Percentiles rank a stretch among this genome's conserved stretches.
These are phyloP conservation scores for Florisuga fusca DNA, from an alignment of 2,797 vertebrate species.

Conservation along the genomic window DNA sequence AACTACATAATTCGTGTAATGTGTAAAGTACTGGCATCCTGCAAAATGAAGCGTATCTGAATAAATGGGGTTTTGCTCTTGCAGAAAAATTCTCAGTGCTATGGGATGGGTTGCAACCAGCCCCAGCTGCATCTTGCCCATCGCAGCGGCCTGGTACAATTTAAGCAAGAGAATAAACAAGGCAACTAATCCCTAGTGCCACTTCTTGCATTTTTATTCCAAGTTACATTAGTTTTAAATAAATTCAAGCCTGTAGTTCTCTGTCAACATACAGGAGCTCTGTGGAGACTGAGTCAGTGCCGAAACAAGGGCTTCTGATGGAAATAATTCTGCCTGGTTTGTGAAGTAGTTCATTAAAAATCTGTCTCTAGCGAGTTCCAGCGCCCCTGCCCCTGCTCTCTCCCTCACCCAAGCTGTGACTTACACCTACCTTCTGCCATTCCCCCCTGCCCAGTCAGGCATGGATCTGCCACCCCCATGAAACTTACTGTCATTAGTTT, in stretches of 20 bases:
- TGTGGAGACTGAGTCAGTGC: neutral
- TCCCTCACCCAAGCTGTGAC: neutral
- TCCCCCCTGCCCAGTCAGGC: neutral
- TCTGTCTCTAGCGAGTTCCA: neutral
- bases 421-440: neutral
- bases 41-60: neutral
- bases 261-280: neutral
- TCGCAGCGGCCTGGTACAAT: neutral
- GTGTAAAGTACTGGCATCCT: neutral
- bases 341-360: neutral
- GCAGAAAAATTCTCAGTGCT: neutral
- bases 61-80: neutral
- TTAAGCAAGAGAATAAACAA: neutral
- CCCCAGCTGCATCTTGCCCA: neutral
- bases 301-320: neutral
- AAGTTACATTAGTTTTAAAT: neutral
- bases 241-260: constrained; percentile 11
- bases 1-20: neutral
- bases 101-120: neutral
- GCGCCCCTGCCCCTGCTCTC: neutral
- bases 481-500: neutral
- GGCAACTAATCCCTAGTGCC: neutral
- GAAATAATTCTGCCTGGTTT: neutral
- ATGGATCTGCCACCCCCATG: neutral
- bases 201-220: neutral